Evolutionary conservation across 2,797 vertebrate species (phyloP), one percentile per base, ranked within the genome.

Genomic region (Falco berigora): DNA sequence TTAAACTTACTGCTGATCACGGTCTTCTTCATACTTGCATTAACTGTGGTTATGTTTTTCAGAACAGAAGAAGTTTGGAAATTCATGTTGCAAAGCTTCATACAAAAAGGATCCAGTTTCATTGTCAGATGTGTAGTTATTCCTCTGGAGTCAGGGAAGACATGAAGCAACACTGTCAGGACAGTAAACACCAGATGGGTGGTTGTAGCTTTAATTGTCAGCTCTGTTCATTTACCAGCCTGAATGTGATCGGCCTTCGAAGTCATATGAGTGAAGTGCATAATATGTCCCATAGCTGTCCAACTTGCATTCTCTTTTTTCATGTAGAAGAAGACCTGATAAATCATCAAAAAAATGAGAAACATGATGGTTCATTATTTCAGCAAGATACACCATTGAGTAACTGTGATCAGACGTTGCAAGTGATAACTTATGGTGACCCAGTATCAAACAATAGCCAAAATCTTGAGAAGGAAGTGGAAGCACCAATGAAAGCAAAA

Each of bases 21-120:
- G 96, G 80, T 86, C 75, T 96, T 34, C 95, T 96, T 71, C 96
- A 98, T 96, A 95, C 98, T 52, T 98, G 98, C 80, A 81, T 92
- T 86, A 98, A 98, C 58, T 98, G 98, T 97, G 98, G 98, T 52
- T 97, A 98, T 56, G 96, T 97, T 94, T 98, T 98, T 77, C 95
- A 97, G 50, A 97, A 98, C 86, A 97, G 89, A 91, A 93, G 96
- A 62, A 98, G 97, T 81, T 95, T 98, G 72, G 98, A 98, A 90
- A 95, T 94, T 34, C 98, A 98, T 25, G 28, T 97, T 89, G 97
- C 98, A 95, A 98, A 97, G 88, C 96, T 97, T 92, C 98, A 98
- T 73, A 88, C 95, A 69, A 98, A 98, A 96, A 98, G 98, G 92
- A 96, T 95, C 71, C 97, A 96, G 24, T 98, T 98, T 95, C 96